Percentiles rank a stretch among this genome's conserved stretches.
Conservation (phyloP, 2,888 invertebrate genomes). For the Dichetophora obliterata region DNA sequence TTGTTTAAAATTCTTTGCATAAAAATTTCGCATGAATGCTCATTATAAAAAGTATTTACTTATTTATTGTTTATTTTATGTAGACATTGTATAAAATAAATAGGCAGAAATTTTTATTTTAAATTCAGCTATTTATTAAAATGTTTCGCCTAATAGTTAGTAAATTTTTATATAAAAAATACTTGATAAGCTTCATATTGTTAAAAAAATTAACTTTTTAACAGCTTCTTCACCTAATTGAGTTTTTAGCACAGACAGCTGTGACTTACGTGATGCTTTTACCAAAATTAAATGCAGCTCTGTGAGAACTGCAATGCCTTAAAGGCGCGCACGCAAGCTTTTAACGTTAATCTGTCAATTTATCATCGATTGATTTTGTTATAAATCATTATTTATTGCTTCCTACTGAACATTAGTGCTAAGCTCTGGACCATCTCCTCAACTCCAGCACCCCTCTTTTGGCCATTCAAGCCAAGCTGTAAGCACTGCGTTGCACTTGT, state of each 20-base stretch:
- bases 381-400: conserved; percentile 37
- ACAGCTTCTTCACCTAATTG: not conserved
- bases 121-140: too few species aligned
- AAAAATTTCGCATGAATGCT: not conserved
- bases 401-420: not conserved
- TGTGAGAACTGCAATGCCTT: not conserved
- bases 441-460: too few species aligned
- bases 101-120: too few species aligned
- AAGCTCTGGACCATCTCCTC: too few species aligned
- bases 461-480: not conserved
- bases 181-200: too few species aligned
- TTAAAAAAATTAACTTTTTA: too few species aligned
- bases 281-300: not conserved
- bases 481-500: not conserved
- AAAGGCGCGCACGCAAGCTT: not conserved
- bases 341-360: conserved; percentile 24
- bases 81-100: too few species aligned
- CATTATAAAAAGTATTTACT: too few species aligned
- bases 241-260: not conserved
- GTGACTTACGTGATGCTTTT: conserved; percentile 1
- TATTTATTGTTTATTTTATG: too few species aligned
- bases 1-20: not conserved
- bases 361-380: conserved; percentile 20
- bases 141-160: too few species aligned
- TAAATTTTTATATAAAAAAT: too few species aligned